These are phyloP conservation scores for Pempheris klunzingeri DNA, from an alignment of 2,797 vertebrate species.

Conservation along the genomic window DNA sequence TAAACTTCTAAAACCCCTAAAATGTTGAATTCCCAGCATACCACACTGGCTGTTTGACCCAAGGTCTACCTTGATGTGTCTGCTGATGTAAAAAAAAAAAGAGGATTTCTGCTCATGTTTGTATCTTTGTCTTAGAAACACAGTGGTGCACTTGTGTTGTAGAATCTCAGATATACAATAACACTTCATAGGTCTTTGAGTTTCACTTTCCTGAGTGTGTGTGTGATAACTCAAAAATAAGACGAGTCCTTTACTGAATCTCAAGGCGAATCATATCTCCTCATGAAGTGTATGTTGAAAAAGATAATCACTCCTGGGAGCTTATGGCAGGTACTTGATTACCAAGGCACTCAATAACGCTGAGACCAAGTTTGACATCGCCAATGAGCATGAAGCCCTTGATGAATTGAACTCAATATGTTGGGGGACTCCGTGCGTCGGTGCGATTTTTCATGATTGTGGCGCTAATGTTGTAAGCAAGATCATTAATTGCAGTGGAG, in stretches of 20 bases:
- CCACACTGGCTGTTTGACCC: conserved; percentile 31
- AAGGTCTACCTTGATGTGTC: conserved; percentile 22
- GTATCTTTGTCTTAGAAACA: conserved; percentile 27
- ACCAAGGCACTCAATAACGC: conserved; percentile 63
- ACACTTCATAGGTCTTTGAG: conserved; percentile 1
- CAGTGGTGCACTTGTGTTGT: not conserved
- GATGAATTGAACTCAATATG: conserved; percentile 74
- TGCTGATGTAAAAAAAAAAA: conserved; percentile 27
- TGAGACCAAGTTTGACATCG: conserved; percentile 64
- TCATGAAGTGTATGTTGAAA: conserved; percentile 31
- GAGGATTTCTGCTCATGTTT: conserved; percentile 3
- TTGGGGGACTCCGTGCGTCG: conserved; percentile 58
- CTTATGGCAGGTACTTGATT: conserved; percentile 62
- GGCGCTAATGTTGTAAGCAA: conserved; percentile 71
- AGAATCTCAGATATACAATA: conserved; percentile 21
- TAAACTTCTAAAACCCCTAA: conserved; percentile 16
- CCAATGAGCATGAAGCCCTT: conserved; percentile 65
- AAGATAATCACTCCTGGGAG: conserved; percentile 50
- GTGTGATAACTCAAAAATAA: conserved; percentile 21
- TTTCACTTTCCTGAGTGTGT: conserved; percentile 5
- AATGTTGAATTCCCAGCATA: conserved; percentile 37
- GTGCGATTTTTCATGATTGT: conserved; percentile 73
- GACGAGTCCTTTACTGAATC: conserved; percentile 39
- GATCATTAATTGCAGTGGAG: conserved; percentile 75
- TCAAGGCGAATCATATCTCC: conserved; percentile 28